Evolutionary conservation across 2,888 invertebrate species (phyloP).

Genomic region (Dorcus parallelipipedus): DNA sequence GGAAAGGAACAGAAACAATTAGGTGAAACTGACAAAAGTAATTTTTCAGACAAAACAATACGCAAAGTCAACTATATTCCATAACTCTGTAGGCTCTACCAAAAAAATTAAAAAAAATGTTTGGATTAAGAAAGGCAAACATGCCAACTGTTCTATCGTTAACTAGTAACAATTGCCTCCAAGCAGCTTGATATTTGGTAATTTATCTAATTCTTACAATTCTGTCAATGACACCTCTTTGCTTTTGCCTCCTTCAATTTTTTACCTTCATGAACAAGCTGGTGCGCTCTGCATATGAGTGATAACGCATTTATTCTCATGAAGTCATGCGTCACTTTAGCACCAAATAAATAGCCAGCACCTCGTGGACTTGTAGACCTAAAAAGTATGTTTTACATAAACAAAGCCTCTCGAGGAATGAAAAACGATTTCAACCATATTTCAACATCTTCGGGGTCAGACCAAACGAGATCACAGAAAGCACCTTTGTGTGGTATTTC

Average conservation of each 20-base stretch:
- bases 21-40: background rate
- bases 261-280: conserved; percentile 95
- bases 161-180: background rate
- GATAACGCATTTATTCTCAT: conserved; percentile 89
- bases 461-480: conserved; percentile 99
- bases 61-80: background rate
- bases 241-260: background rate
- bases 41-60: background rate
- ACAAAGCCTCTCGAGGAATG: background rate
- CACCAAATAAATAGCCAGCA: conserved; percentile 97
- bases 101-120: too few species aligned
- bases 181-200: background rate
- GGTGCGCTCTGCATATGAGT: conserved; percentile 97
- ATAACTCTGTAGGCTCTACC: too few species aligned
- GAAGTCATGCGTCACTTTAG: conserved; percentile 90
- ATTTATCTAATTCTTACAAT: too few species aligned
- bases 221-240: too few species aligned
- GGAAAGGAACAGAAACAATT: background rate
- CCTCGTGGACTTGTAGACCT: conserved; percentile 90
- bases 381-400: background rate
- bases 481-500: conserved; percentile 99
- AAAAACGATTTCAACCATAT: conserved; percentile 62
- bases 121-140: too few species aligned
- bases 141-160: background rate
- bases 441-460: conserved; percentile 96